Conservation (phyloP, 2,797 vertebrate genomes). For the Phoebastria nigripes region DNA sequence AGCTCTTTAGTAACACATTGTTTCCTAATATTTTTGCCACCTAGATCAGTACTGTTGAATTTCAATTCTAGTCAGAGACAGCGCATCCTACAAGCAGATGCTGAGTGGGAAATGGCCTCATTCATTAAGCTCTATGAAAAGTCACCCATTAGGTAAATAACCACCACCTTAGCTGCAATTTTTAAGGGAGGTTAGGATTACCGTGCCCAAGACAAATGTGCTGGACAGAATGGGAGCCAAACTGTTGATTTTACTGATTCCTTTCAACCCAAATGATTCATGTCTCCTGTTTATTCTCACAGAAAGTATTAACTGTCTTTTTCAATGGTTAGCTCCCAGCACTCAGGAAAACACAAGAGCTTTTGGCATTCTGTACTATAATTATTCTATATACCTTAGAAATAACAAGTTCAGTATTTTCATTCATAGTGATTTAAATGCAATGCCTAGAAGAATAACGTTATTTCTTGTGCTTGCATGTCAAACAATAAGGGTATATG, state of each 20-base stretch:
- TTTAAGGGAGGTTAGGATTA: constrained; percentile 34
- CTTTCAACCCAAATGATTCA: background rate
- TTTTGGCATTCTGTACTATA: background rate
- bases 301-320: background rate
- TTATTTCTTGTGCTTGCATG: background rate
- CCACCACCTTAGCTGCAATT: background rate
- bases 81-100: constrained; percentile 13
- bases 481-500: background rate
- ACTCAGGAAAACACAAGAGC: background rate
- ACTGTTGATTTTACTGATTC: background rate
- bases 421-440: background rate
- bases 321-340: background rate
- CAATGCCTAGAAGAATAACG: background rate
- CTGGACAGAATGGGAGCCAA: background rate
- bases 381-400: background rate
- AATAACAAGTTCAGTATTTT: background rate
- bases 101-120: constrained; percentile 4
- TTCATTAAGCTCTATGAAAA: constrained; percentile 32
- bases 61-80: constrained; percentile 51
- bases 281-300: background rate
- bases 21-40: constrained; percentile 69
- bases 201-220: background rate
- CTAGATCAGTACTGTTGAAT: constrained; percentile 65
- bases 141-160: constrained; percentile 25
- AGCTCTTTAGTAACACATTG: constrained; percentile 67